These are phyloP conservation scores for Cataglyphis rosenhaueri DNA, from an alignment of 2,888 invertebrate species.

Conservation along the genomic window DNA sequence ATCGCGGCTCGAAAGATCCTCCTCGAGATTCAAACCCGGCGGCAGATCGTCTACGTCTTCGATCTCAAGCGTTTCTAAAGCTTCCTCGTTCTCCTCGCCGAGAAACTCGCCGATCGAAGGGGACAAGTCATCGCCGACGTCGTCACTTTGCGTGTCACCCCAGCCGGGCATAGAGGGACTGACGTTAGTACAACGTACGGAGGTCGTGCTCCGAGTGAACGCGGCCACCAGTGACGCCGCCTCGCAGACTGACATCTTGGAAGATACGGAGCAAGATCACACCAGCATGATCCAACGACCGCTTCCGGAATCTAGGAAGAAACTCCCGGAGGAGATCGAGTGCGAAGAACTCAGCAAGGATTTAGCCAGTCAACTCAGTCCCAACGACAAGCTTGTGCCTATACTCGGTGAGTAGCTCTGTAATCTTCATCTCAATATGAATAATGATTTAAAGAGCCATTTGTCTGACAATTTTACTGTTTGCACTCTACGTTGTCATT, in stretches of 20 bases:
- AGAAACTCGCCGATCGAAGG: conserved; percentile 77
- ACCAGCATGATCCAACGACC: conserved; percentile 76
- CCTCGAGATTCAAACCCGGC: conserved; percentile 67
- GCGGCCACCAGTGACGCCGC: conserved; percentile 88
- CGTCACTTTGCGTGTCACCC: conserved; percentile 81
- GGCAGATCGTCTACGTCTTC: conserved; percentile 73
- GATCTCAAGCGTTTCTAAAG: conserved; percentile 71
- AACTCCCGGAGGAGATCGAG: conserved; percentile 91
- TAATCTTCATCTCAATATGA: conserved; percentile 32
- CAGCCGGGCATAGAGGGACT: conserved; percentile 86
- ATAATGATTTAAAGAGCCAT: conserved; percentile 7
- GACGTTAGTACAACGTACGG: conserved; percentile 88
- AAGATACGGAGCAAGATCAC: conserved; percentile 75
- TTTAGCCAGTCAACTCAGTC: conserved; percentile 88
- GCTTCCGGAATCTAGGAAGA: conserved; percentile 86
- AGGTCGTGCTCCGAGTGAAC: conserved; percentile 88
- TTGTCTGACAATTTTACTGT: conserved; percentile 19
- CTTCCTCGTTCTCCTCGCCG: conserved; percentile 76
- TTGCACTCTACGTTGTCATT: conserved; percentile 12
- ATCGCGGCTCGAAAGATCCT: conserved; percentile 64
- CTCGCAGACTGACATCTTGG: conserved; percentile 87
- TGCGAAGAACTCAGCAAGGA: conserved; percentile 91
- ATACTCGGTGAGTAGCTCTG: conserved; percentile 85
- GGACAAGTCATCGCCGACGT: conserved; percentile 61
- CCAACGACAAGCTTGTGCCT: conserved; percentile 89